Evolutionary conservation across 2,888 invertebrate species (phyloP).

Genomic region (Candidula unifasciata): DNA sequence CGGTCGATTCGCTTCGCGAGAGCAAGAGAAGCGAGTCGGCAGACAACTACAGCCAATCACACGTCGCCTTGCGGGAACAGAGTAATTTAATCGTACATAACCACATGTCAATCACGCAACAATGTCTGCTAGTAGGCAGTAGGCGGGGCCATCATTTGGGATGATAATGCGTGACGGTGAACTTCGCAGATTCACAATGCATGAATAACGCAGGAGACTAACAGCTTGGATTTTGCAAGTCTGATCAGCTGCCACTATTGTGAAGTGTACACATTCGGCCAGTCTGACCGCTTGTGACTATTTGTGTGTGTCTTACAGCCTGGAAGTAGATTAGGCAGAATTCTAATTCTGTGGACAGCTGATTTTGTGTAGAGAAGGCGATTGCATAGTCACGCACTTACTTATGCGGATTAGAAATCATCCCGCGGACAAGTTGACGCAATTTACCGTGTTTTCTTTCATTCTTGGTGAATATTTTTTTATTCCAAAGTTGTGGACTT

Average conservation of each 20-base stretch:
- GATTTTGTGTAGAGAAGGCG: slow-evolving; percentile 42
- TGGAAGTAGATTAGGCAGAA: slow-evolving; percentile 51
- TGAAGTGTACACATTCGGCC: slow-evolving; percentile 49
- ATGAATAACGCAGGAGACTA: slow-evolving; percentile 82
- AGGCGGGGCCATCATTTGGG: slow-evolving; percentile 60
- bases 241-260: slow-evolving; percentile 58
- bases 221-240: slow-evolving; percentile 66
- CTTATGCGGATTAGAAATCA: slow-evolving; percentile 46
- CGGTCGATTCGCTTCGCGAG: slow-evolving; percentile 30
- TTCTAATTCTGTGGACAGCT: slow-evolving; percentile 48
- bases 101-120: slow-evolving; percentile 70
- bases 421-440: slow-evolving; percentile 28
- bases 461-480: not conserved
- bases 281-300: slow-evolving; percentile 48
- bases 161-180: slow-evolving; percentile 67
- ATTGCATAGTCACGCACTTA: slow-evolving; percentile 45
- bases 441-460: slow-evolving; percentile 34
- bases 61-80: slow-evolving; percentile 36
- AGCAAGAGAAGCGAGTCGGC: not conserved
- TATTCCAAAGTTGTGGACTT: slow-evolving; percentile 15
- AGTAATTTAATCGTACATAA: slow-evolving; percentile 64
- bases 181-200: slow-evolving; percentile 73
- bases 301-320: slow-evolving; percentile 52
- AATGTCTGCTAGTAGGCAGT: slow-evolving; percentile 63
- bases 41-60: slow-evolving; percentile 17